phyloP scores from a whole-genome alignment of 2,797 vertebrate species.

The Siniperca obscura region DNA sequence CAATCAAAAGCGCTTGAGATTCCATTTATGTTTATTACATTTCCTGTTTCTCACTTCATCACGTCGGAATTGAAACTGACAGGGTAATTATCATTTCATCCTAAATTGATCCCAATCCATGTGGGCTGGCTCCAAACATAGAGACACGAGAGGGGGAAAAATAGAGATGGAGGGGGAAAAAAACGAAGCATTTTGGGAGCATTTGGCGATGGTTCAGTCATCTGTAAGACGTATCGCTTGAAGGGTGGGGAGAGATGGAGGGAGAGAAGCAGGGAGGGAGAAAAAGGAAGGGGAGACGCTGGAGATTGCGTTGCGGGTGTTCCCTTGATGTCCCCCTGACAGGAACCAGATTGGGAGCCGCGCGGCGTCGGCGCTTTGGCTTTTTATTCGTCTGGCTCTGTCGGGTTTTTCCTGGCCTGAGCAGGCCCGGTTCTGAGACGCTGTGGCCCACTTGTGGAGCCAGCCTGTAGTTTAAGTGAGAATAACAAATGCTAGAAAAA shows the following conservation, averaged over 20 bases:
- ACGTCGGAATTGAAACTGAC: constrained; percentile 85
- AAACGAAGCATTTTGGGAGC: constrained; percentile 75
- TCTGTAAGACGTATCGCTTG: constrained; percentile 83
- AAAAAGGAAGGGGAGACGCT: constrained; percentile 78
- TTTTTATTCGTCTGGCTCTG: constrained; percentile 88
- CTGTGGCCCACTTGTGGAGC: constrained; percentile 82
- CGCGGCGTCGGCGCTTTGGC: constrained; percentile 83
- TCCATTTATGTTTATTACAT: constrained; percentile 84
- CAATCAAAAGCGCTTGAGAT: constrained; percentile 79
- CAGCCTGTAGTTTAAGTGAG: constrained; percentile 85
- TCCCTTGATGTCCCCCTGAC: constrained; percentile 90
- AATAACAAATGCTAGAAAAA: constrained; percentile 87
- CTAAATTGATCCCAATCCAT: constrained; percentile 87
- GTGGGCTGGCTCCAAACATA: constrained; percentile 82
- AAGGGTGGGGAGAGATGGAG: constrained; percentile 74
- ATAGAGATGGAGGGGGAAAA: constrained; percentile 59
- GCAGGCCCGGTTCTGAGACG: constrained; percentile 81
- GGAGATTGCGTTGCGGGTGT: constrained; percentile 90
- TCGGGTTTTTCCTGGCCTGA: constrained; percentile 88
- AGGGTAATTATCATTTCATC: constrained; percentile 89
- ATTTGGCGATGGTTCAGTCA: constrained; percentile 84
- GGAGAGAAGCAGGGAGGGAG: constrained; percentile 70
- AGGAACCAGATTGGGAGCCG: constrained; percentile 88
- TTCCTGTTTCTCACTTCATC: constrained; percentile 87
- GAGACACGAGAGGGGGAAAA: constrained; percentile 76